Evolutionary conservation across 2,113 vertebrate genomes (phyloP).

Genomic region (Rhabdomys dilectus): DNA sequence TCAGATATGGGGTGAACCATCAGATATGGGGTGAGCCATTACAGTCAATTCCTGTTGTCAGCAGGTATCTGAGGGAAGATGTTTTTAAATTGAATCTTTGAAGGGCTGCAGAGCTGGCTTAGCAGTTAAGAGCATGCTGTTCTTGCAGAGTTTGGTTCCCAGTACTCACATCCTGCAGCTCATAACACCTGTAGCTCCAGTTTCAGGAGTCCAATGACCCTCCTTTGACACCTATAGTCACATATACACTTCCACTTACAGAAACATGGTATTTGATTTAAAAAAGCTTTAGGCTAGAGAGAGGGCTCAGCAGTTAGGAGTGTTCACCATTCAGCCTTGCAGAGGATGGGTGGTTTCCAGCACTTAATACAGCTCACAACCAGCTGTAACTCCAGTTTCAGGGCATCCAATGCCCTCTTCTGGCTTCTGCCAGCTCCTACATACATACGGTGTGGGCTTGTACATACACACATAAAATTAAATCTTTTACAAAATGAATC

Average conservation of each 20-base stretch:
- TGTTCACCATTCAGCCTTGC: neutral
- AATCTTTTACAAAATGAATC: neutral
- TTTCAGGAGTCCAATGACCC: neutral
- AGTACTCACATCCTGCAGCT: neutral
- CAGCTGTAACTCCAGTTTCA: neutral
- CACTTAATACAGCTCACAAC: neutral
- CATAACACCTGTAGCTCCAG: neutral
- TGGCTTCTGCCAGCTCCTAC: neutral
- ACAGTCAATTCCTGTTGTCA: neutral
- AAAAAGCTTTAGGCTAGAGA: neutral
- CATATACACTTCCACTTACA: neutral
- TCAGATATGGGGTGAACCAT: neutral
- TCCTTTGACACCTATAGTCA: neutral
- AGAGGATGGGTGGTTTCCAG: neutral
- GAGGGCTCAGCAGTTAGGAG: neutral
- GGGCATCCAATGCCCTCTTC: neutral
- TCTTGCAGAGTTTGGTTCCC: neutral
- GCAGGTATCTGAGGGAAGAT: neutral
- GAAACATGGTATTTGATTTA: neutral
- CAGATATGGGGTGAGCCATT: no score
- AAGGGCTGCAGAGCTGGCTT: neutral
- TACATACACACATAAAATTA: neutral
- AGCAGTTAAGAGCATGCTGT: neutral
- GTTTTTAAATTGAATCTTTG: constrained; percentile 30
- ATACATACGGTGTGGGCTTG: neutral